Evolutionary conservation across 2,888 invertebrate genomes (phyloP).

Genomic region (Lasioglossum figueresi): DNA sequence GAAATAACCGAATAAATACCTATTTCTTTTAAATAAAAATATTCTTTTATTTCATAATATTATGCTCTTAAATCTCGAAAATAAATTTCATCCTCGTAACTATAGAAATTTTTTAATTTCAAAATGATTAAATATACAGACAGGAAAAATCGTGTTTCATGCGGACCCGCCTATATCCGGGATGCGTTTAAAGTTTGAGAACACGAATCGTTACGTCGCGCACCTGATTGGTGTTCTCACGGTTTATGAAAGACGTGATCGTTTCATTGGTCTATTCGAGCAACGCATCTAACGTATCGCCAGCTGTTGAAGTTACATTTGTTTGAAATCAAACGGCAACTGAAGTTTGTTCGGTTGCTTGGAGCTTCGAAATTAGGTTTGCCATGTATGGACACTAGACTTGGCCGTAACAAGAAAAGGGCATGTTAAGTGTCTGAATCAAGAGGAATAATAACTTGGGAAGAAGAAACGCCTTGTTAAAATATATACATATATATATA

Average conservation of each 20-base stretch:
- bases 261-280: conserved; percentile 71
- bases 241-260: conserved; percentile 30
- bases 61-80: not conserved
- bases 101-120: not conserved
- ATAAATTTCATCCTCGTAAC: not conserved
- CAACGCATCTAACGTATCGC: conserved; percentile 77
- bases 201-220: conserved; percentile 14
- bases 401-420: conserved; percentile 49
- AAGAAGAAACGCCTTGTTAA: conserved; percentile 22
- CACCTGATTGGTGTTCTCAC: conserved; percentile 51
- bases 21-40: not conserved
- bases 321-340: conserved; percentile 79
- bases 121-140: no score
- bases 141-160: not conserved
- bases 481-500: conserved; percentile 26
- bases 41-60: not conserved
- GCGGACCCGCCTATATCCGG: not conserved
- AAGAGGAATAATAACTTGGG: conserved; percentile 21
- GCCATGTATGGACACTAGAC: conserved; percentile 69
- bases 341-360: conserved; percentile 75
- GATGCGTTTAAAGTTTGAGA: conserved; percentile 31
- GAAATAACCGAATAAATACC: not conserved
- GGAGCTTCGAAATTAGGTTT: conserved; percentile 68
- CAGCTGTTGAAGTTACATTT: conserved; percentile 78
- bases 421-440: conserved; percentile 54